Percentiles rank a stretch among this genome's conserved stretches.
phyloP scores from a whole-genome alignment of 2,113 vertebrate genomes.

The Paraplagusia blochii region DNA sequence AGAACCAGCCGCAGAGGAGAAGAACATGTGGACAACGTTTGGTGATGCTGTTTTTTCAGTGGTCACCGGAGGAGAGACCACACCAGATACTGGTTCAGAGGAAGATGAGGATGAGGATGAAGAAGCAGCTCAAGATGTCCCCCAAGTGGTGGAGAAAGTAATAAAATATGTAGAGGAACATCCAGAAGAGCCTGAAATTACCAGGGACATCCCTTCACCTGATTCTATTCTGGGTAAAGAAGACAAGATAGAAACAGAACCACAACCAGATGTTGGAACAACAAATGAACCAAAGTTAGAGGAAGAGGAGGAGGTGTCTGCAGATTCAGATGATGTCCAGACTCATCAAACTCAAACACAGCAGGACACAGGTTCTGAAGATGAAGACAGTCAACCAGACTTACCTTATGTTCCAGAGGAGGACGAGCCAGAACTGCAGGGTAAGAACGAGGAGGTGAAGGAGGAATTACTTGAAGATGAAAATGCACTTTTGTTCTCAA shows the following conservation, averaged over 20 bases:
- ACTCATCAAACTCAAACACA: constrained; percentile 8
- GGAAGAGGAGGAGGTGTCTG: not conserved
- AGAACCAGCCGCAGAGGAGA: constrained; percentile 7
- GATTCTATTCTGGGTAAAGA: constrained; percentile 3
- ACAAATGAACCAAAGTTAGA: constrained; percentile 11
- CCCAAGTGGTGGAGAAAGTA: constrained; percentile 23
- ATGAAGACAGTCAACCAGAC: constrained; percentile 6
- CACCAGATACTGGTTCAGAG: constrained; percentile 33
- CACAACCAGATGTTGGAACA: constrained; percentile 9
- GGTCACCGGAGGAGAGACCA: constrained; percentile 65
- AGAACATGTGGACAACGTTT: constrained; percentile 52
- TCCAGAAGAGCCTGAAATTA: constrained; percentile 4
- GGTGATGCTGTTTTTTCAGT: constrained; percentile 71
- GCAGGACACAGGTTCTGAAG: not conserved
- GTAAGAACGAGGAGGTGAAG: constrained; percentile 29
- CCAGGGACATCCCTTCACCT: constrained; percentile 9
- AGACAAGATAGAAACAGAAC: constrained; percentile 3
- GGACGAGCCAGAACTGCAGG: constrained; percentile 1
- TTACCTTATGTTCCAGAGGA: constrained; percentile 11
- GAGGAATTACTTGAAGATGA: constrained; percentile 88
- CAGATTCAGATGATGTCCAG: constrained; percentile 11
- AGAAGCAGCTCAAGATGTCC: constrained; percentile 8
- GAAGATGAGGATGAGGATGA: constrained; percentile 53
- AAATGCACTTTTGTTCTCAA: constrained; percentile 75
- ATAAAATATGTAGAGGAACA: constrained; percentile 2